Evolutionary conservation across 2,888 invertebrate genomes (phyloP).

Genomic region (Portevinia maculata): DNA sequence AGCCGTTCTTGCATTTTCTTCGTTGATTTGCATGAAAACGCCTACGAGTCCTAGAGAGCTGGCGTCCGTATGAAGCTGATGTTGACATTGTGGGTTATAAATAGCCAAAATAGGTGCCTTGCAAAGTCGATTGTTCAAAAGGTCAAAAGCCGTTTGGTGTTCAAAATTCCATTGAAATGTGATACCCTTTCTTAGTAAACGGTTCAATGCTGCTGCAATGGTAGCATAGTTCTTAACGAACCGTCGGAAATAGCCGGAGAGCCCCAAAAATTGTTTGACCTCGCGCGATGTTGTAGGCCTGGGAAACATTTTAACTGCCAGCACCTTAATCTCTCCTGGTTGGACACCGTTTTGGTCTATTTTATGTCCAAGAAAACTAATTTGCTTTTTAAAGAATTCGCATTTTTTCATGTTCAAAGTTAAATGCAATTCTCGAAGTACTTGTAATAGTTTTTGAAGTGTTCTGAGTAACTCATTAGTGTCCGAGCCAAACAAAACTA

Average conservation of each 20-base stretch:
- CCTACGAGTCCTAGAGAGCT: conserved; percentile 7
- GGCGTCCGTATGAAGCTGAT: conserved; percentile 52
- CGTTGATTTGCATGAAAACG: conserved; percentile 6
- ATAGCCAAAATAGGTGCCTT: conserved; percentile 13
- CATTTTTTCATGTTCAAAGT: conserved; percentile 5
- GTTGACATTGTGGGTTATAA: conserved; percentile 35
- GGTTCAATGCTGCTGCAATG: conserved; percentile 7
- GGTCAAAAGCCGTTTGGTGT: conserved; percentile 9
- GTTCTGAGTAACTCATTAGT: not conserved
- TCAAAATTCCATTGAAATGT: not conserved
- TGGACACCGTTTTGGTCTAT: not conserved
- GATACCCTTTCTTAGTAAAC: not conserved
- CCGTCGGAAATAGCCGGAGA: conserved; percentile 14
- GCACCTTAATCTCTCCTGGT: not conserved
- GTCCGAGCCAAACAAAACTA: not conserved
- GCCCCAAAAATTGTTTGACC: conserved; percentile 9
- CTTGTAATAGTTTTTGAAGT: not conserved
- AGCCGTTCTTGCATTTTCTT: conserved; percentile 18
- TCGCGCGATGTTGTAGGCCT: conserved; percentile 2
- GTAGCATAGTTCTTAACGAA: conserved; percentile 13
- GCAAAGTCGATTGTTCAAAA: conserved; percentile 7
- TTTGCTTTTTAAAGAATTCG: conserved; percentile 7
- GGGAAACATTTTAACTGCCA: conserved; percentile 1
- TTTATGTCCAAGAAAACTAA: conserved; percentile 11
- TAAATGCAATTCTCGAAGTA: not conserved